These are phyloP conservation scores for Bedellia somnulentella DNA, from an alignment of 2,888 invertebrate species.

Conservation along the genomic window DNA sequence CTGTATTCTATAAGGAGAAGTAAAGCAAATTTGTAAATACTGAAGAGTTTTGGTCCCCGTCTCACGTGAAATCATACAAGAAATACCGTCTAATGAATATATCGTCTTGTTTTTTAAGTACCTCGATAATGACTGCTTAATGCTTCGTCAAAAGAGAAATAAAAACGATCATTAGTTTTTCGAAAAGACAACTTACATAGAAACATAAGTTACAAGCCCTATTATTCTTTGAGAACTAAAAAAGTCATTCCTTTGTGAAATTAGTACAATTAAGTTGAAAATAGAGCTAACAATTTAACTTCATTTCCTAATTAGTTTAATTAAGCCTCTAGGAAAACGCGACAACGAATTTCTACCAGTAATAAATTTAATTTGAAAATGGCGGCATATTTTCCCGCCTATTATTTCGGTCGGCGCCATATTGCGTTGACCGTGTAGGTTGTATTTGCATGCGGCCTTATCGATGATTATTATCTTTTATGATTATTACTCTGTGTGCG, in stretches of 20 bases:
- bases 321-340: not conserved
- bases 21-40: too few relatives aligned
- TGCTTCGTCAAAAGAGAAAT: too few relatives aligned
- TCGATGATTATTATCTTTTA: conserved; percentile 6
- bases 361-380: conserved; percentile 2
- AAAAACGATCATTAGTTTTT: too few relatives aligned
- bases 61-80: too few relatives aligned
- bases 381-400: conserved; percentile 2
- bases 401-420: conserved; percentile 3
- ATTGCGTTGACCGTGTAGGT: conserved; percentile 2
- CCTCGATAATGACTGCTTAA: too few relatives aligned
- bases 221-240: not conserved
- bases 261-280: not conserved
- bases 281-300: not conserved
- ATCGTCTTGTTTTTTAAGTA: too few relatives aligned
- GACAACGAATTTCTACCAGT: not conserved
- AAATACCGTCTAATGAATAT: too few relatives aligned
- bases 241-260: not conserved
- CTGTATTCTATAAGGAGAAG: too few relatives aligned
- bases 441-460: conserved; percentile 4
- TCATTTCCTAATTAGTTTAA: not conserved
- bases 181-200: not conserved
- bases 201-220: not conserved
- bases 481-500: conserved; percentile 5
- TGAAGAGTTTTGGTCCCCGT: too few relatives aligned